Base-by-base conservation (phyloP, 2,888 invertebrate species). In the Smittia sp. region DNA sequence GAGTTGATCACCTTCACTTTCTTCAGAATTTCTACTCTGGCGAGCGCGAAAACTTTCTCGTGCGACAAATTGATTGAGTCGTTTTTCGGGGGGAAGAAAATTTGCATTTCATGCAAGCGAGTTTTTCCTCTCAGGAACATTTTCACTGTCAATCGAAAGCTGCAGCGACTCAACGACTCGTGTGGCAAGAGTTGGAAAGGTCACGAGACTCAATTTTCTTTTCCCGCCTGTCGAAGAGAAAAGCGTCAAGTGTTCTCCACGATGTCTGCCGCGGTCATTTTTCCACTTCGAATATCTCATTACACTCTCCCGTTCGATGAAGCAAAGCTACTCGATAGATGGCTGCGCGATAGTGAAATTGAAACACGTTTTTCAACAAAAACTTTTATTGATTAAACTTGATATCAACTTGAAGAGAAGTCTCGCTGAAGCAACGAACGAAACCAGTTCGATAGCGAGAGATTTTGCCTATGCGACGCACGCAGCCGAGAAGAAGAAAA, bases 341-440 rank as follows among this genome's bases (percentile, higher is more conserved):
- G 27, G 22, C 52, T 52, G 15, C 32, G 22, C 58, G 38, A 62
- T 54, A 72, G 72, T 72, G 72, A 72, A 72, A 72, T 62, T 72
- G 20, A 72, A 72, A 62, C 72, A 62, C 62, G 72, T 72, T 72
- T 72, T 72, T 58, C 32, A 2, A 20, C 38, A 66, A 39, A 66
- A 32, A 32, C 32, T 32, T 32, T 63, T 69, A 54, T 27, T 25
- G 27, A 69, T 25, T 52, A 69, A 69, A 69, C 69, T 69, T 69
- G 69, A 69, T 46, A 68, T 54, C 69, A 68, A 58, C 20, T 58
- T 22, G 13, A n/a, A 58, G 25, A 63, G n/a, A 63, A 58, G 58
- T 24, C 24, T 18, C 58, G 22, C 9, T 58, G 11, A 58, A 58
- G 46, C 2, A 46, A 46, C 13, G 46, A 46, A 46, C 13, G 46